Evolutionary conservation across 2,113 vertebrate genomes (phyloP).

Genomic region (Riparia riparia): DNA sequence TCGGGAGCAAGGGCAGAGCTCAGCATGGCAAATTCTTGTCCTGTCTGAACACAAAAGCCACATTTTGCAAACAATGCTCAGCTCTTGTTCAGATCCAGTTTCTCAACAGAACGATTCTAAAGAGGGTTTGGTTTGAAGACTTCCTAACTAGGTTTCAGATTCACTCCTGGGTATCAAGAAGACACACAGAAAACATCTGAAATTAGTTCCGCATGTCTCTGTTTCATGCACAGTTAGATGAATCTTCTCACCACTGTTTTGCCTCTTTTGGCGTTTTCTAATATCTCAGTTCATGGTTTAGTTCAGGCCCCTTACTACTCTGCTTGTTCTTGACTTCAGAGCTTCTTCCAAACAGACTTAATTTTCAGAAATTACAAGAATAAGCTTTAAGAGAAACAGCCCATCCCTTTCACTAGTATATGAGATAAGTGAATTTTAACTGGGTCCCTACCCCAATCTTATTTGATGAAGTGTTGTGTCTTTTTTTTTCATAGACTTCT

Average conservation of each 20-base stretch:
- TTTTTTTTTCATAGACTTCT: background rate
- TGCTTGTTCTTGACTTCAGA: background rate
- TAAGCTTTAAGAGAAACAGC: background rate
- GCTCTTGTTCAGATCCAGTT: background rate
- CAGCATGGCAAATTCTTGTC: background rate
- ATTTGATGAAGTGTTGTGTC: background rate
- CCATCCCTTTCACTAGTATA: background rate
- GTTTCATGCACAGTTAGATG: background rate
- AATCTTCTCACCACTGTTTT: background rate
- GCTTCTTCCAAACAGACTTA: background rate
- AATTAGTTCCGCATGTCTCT: background rate
- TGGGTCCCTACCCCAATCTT: background rate
- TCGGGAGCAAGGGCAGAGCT: background rate
- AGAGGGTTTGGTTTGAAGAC: background rate
- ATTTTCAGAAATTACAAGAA: background rate
- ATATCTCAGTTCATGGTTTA: background rate
- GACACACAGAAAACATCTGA: background rate
- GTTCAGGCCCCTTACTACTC: background rate
- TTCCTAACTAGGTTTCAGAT: background rate
- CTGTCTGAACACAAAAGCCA: background rate
- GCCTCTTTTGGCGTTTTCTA: background rate
- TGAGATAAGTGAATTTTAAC: background rate
- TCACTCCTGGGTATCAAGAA: background rate
- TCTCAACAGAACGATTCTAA: background rate
- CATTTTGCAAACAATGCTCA: background rate